Percentiles rank a stretch among this genome's conserved stretches.
These are phyloP conservation scores for Drosophila persimilis DNA, from an alignment of 1,140 invertebrate species.

Conservation along the genomic window DNA sequence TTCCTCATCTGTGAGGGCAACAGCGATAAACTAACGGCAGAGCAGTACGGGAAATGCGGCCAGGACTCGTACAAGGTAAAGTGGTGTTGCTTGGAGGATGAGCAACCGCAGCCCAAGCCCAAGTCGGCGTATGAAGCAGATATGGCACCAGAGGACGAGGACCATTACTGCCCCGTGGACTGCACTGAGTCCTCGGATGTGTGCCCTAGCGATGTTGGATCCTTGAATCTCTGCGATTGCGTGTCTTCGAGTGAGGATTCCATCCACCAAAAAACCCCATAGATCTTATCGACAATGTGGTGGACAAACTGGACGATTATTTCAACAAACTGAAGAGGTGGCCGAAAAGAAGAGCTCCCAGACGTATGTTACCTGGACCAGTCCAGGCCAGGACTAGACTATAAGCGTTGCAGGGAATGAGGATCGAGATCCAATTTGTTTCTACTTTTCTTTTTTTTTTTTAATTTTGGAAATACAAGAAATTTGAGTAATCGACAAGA, in stretches of 20 bases:
- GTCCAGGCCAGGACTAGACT: slow-evolving; percentile 13
- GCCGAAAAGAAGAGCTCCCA: slow-evolving; percentile 45
- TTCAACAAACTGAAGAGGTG: slow-evolving; percentile 62
- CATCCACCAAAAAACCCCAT: too few relatives aligned
- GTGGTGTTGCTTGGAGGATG: slow-evolving; percentile 52
- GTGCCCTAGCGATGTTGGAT: slow-evolving; percentile 7
- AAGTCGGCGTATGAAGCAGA: too few relatives aligned
- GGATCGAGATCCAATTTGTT: background rate
- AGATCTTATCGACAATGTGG: slow-evolving; percentile 28
- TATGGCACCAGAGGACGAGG: background rate
- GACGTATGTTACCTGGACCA: background rate
- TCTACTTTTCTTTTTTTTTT: background rate
- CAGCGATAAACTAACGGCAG: slow-evolving; percentile 65
- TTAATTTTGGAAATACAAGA: too few relatives aligned
- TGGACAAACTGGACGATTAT: slow-evolving; percentile 54
- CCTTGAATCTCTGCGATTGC: too few relatives aligned
- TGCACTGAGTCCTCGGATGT: slow-evolving; percentile 57
- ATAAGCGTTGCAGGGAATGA: slow-evolving; percentile 4
- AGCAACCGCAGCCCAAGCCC: background rate
- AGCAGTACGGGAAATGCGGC: slow-evolving; percentile 40
- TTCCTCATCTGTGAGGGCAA: slow-evolving; percentile 20
- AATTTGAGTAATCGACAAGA: too few relatives aligned
- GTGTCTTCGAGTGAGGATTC: too few relatives aligned
- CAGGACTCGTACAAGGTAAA: too few relatives aligned
- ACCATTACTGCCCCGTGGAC: slow-evolving; percentile 67